A percentile compares a stretch with the other conserved stretches of the same genome.
phyloP scores from a whole-genome alignment of 2,797 vertebrate species.

The Acrossocheilus wenchowensis region DNA sequence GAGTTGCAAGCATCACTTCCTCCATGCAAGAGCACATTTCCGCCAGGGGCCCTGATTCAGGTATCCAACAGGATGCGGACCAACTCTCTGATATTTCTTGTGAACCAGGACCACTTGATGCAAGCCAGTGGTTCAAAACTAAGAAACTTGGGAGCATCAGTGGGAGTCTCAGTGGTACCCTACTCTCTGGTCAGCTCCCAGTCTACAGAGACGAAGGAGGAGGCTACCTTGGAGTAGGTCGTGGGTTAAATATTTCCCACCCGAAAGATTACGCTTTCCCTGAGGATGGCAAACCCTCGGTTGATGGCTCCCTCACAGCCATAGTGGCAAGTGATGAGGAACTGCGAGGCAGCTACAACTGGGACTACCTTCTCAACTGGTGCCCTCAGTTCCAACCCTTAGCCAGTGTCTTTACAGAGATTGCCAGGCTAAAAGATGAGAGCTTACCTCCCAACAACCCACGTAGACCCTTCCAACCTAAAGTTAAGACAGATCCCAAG shows the following conservation, averaged over 20 bases:
- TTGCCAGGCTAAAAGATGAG: slow-evolving; percentile 95
- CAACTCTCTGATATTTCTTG: slow-evolving; percentile 97
- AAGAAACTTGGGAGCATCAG: slow-evolving; percentile 90
- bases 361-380: slow-evolving; percentile 99
- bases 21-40: slow-evolving; percentile 96
- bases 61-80: slow-evolving; percentile 97
- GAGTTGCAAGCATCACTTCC: slow-evolving; percentile 92
- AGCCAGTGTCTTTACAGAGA: slow-evolving; percentile 98
- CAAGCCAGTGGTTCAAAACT: slow-evolving; percentile 93
- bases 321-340: slow-evolving; percentile 98
- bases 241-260: slow-evolving; percentile 89
- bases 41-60: slow-evolving; percentile 93
- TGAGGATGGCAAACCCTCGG: slow-evolving; percentile 92
- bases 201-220: slow-evolving; percentile 89
- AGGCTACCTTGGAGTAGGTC: slow-evolving; percentile 87
- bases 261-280: slow-evolving; percentile 94
- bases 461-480: slow-evolving; percentile 88
- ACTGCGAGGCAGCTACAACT: slow-evolving; percentile 97
- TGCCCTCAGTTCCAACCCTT: slow-evolving; percentile 98
- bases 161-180: slow-evolving; percentile 83
- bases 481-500: slow-evolving; percentile 88
- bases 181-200: slow-evolving; percentile 88
- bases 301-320: slow-evolving; percentile 94
- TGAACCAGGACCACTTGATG: slow-evolving; percentile 88
- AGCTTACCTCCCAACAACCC: slow-evolving; percentile 85